phyloP scores from a whole-genome alignment of 2,888 invertebrate genomes.

The Sinohyriopsis cumingii region DNA sequence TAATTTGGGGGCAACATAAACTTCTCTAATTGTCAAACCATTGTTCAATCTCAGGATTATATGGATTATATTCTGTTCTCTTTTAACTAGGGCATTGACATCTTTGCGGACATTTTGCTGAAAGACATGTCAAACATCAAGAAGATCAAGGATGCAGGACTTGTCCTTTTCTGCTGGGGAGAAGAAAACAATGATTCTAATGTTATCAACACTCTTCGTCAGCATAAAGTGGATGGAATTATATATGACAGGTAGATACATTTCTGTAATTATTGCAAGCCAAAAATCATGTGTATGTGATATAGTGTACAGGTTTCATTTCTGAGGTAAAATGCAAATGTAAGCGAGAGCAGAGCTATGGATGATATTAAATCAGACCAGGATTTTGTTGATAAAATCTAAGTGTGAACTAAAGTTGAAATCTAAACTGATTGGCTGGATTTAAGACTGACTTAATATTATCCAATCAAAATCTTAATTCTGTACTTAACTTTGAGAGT shows the following conservation, averaged over 20 bases:
- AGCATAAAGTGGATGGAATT: constrained; percentile 93
- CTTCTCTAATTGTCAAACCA: neutral
- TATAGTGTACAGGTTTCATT: neutral
- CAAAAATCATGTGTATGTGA: neutral
- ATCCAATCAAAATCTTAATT: no score
- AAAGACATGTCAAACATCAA: constrained; percentile 60
- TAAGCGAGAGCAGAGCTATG: no score
- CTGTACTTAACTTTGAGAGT: no score
- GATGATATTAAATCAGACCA: no score
- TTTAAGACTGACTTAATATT: no score
- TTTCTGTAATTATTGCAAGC: neutral
- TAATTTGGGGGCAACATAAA: neutral
- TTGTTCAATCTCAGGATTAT: neutral
- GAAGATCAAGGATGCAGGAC: constrained; percentile 82
- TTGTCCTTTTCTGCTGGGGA: constrained; percentile 97
- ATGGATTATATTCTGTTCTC: neutral
- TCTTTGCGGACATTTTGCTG: constrained; percentile 53
- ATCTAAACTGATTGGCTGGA: no score
- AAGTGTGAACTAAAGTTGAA: no score
- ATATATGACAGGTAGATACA: constrained; percentile 89
- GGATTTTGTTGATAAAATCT: no score
- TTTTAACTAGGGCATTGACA: constrained; percentile 52
- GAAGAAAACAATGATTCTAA: constrained; percentile 93
- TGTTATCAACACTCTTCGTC: constrained; percentile 88
- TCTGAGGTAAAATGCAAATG: no score